Evolutionary conservation across 2,113 vertebrate genomes (phyloP).

Genomic region (Fukomys damarensis): DNA sequence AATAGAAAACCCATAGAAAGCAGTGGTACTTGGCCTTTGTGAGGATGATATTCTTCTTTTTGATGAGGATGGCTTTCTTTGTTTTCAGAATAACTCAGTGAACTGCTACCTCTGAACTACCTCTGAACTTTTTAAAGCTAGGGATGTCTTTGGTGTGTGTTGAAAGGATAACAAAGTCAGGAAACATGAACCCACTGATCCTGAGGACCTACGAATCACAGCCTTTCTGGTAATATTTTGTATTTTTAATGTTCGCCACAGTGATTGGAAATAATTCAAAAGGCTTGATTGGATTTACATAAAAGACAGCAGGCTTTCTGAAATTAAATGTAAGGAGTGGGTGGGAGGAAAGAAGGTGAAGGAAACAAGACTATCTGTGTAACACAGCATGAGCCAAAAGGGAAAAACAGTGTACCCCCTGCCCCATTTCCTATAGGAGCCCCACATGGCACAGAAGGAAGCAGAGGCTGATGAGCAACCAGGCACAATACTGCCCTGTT

Average conservation of each 20-base stretch:
- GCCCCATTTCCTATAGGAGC: neutral
- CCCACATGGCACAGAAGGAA: neutral
- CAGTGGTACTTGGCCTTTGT: neutral
- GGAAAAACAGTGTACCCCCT: neutral
- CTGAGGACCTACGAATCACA: neutral
- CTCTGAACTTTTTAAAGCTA: neutral
- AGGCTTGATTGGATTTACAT: conserved; percentile 1
- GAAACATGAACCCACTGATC: conserved; percentile 20
- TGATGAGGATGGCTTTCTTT: neutral
- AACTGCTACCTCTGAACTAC: neutral
- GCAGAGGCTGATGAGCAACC: neutral
- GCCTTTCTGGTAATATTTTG: neutral
- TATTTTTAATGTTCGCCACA: conserved; percentile 39
- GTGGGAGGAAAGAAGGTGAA: neutral
- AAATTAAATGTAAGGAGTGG: conserved; percentile 48
- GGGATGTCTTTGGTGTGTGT: neutral
- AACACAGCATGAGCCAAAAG: neutral
- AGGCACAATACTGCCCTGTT: neutral
- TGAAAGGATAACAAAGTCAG: neutral
- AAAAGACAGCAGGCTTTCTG: conserved; percentile 55
- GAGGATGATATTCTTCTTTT: neutral
- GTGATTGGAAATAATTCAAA: conserved; percentile 56
- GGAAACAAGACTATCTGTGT: neutral
- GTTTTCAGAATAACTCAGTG: neutral
- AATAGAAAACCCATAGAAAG: conserved; percentile 29